Evolutionary conservation across 2,797 vertebrate genomes (phyloP).

Genomic region (Passerculus sandwichensis): DNA sequence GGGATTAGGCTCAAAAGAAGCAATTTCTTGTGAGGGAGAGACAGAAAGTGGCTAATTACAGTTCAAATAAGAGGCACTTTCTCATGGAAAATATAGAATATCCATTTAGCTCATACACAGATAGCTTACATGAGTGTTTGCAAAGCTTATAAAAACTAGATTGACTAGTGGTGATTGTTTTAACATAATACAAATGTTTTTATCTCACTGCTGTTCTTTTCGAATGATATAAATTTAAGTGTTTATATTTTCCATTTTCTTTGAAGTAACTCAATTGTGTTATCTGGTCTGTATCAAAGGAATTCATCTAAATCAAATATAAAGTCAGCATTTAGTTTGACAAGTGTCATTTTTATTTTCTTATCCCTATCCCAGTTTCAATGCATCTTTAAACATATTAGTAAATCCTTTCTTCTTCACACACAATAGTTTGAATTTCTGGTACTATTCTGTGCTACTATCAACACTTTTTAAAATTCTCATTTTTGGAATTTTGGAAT

Average conservation of each 20-base stretch:
- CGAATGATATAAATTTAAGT: not conserved
- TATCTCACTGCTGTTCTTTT: not conserved
- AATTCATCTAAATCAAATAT: conserved; percentile 8
- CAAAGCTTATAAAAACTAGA: not conserved
- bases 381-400: not conserved
- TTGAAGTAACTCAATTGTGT: not conserved
- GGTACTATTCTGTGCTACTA: not conserved
- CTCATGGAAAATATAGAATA: not conserved
- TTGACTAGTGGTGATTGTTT: not conserved
- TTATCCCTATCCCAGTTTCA: not conserved
- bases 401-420: conserved; percentile 9
- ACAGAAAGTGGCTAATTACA: not conserved
- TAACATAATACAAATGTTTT: not conserved
- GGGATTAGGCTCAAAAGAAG: not conserved
- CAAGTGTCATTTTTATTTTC: conserved; percentile 35
- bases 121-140: not conserved
- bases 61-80: not conserved
- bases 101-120: not conserved
- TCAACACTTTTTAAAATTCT: not conserved
- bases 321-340: conserved; percentile 29
- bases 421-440: not conserved
- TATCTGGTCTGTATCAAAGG: not conserved
- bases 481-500: not conserved
- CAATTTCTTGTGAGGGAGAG: not conserved
- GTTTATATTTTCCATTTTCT: conserved; percentile 3